Percentiles rank a stretch among this genome's conserved stretches.
Conservation (phyloP, 1,140 invertebrate genomes). For the Nymphalis io region DNA sequence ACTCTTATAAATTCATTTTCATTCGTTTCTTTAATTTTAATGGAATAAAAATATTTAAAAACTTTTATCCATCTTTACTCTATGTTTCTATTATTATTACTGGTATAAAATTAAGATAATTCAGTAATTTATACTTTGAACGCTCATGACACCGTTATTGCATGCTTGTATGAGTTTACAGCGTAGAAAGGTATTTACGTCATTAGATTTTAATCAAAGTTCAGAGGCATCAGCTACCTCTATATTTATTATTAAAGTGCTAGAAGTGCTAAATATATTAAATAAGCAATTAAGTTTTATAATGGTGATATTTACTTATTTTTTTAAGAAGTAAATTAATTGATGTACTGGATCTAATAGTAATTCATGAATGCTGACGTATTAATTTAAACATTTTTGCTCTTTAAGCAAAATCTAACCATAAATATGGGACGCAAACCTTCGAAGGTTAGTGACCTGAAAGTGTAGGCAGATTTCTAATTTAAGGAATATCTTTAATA, state of each 20-base stretch:
- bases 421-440: conserved; percentile 14
- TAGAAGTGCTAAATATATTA: no score
- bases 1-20: no score
- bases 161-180: background rate
- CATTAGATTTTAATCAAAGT: conserved; percentile 2
- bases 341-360: no score
- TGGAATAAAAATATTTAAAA: no score
- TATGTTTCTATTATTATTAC: background rate
- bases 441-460: conserved; percentile 1
- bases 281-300: no score
- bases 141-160: background rate
- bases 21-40: no score
- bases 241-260: no score
- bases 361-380: background rate
- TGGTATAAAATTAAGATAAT: background rate
- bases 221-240: background rate
- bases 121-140: conserved; percentile 14
- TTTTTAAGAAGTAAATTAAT: no score
- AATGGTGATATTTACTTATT: no score
- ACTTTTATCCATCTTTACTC: no score
- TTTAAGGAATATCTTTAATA: background rate
- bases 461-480: background rate
- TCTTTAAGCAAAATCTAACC: conserved; percentile 11
- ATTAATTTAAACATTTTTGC: conserved; percentile 1
- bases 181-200: conserved; percentile 7